phyloP scores from a whole-genome alignment of 2,888 invertebrate species.

The Ophion ventricosus region DNA sequence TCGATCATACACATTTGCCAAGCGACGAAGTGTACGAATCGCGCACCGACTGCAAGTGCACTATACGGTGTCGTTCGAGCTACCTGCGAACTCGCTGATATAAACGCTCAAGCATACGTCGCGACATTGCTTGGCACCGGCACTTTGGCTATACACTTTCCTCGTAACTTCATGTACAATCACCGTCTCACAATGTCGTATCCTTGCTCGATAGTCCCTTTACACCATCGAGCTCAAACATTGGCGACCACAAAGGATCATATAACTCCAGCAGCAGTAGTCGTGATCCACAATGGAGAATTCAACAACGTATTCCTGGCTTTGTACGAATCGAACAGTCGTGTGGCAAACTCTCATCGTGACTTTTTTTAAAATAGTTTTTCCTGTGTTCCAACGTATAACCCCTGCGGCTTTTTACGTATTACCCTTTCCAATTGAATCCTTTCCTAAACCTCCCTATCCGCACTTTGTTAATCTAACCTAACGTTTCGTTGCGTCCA shows the following conservation, averaged over 20 bases:
- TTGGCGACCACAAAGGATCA: neutral
- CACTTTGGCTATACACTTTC: neutral
- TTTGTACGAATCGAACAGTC: too few relatives aligned
- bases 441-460: too few relatives aligned
- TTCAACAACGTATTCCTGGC: too few relatives aligned
- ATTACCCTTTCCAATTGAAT: too few relatives aligned
- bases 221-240: neutral
- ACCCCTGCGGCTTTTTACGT: too few relatives aligned
- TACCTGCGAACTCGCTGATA: constrained; percentile 21
- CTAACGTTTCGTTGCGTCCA: too few relatives aligned
- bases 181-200: neutral
- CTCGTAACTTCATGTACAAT: constrained; percentile 4
- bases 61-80: constrained; percentile 15
- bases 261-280: neutral
- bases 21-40: constrained; percentile 54
- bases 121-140: constrained; percentile 6
- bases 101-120: neutral
- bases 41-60: constrained; percentile 42
- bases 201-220: neutral
- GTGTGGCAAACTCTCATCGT: too few relatives aligned
- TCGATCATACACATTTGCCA: constrained; percentile 70
- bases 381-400: too few relatives aligned
- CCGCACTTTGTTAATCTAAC: too few relatives aligned
- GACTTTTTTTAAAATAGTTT: too few relatives aligned
- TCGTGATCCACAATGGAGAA: too few relatives aligned